Conservation (phyloP, 2,888 invertebrate genomes). For the Limenitis arthemis region DNA sequence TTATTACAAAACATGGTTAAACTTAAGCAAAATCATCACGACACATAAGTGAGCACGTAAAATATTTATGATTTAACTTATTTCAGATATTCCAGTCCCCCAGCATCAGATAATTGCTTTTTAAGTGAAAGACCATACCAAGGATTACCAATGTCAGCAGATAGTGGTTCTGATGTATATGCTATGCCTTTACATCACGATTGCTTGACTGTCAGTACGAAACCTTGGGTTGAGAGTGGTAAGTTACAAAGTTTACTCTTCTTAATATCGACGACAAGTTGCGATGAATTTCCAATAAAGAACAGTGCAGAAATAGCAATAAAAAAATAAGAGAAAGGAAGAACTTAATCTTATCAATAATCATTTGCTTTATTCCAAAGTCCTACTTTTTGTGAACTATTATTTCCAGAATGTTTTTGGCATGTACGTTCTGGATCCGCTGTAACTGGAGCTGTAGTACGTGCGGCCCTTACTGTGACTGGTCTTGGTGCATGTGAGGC, state of each 20-base stretch:
- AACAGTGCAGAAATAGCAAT: no score
- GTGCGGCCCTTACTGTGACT: conserved; percentile 77
- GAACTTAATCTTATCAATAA: no score
- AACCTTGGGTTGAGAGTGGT: conserved; percentile 68
- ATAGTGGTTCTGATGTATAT: conserved; percentile 86
- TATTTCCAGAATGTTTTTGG: conserved; percentile 83
- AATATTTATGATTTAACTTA: not conserved
- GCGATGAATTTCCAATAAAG: no score
- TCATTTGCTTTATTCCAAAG: no score
- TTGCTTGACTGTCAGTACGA: conserved; percentile 55
- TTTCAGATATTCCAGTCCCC: conserved; percentile 66
- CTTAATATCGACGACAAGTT: no score
- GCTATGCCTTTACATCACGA: conserved; percentile 74
- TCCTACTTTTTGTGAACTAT: not conserved
- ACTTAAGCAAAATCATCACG: no score
- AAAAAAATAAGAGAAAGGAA: no score
- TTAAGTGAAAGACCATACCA: conserved; percentile 80
- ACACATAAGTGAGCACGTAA: no score
- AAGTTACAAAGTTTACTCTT: conserved; percentile 15
- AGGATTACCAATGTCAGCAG: conserved; percentile 80
- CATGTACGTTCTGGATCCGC: conserved; percentile 82
- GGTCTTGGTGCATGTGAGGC: conserved; percentile 86
- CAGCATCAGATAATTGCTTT: conserved; percentile 80
- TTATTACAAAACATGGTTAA: no score
- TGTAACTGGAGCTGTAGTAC: conserved; percentile 74